A percentile compares a stretch with the other conserved stretches of the same genome.
phyloP scores from a whole-genome alignment of 1,140 invertebrate species.

The Penaeus vannamei region DNA sequence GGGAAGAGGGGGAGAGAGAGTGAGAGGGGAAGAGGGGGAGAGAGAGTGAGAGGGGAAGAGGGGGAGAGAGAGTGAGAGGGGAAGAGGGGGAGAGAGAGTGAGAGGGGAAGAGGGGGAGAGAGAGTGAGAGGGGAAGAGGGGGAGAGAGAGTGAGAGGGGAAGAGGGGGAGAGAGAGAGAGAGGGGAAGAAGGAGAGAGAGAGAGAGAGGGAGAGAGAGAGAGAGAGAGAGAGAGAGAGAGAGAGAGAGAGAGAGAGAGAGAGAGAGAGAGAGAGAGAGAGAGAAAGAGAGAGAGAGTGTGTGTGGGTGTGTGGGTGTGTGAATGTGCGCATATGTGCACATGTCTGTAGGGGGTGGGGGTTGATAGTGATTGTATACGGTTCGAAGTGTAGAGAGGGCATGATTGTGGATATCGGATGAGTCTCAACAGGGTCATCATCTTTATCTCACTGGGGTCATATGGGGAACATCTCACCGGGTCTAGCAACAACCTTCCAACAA shows the following conservation, averaged over 20 bases:
- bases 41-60: background rate
- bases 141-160: slow-evolving; percentile 10
- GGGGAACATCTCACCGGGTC: too few species aligned
- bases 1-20: background rate
- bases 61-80: background rate
- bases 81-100: background rate
- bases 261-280: too few species aligned
- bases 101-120: background rate
- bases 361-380: background rate
- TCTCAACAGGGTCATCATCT: too few species aligned
- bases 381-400: too few species aligned
- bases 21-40: background rate
- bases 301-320: slow-evolving; percentile 30
- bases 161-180: slow-evolving; percentile 10
- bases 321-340: slow-evolving; percentile 3
- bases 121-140: slow-evolving; percentile 7
- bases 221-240: background rate
- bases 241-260: slow-evolving; percentile 18
- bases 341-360: background rate
- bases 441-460: too few species aligned
- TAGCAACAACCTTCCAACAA: too few species aligned
- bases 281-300: background rate
- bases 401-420: too few species aligned
- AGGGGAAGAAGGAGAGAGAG: background rate
- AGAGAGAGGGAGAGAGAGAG: background rate